Percentiles rank a stretch among this genome's conserved stretches.
Conservation (phyloP, 1,140 invertebrate genomes). For the Drosophila cardini region DNA sequence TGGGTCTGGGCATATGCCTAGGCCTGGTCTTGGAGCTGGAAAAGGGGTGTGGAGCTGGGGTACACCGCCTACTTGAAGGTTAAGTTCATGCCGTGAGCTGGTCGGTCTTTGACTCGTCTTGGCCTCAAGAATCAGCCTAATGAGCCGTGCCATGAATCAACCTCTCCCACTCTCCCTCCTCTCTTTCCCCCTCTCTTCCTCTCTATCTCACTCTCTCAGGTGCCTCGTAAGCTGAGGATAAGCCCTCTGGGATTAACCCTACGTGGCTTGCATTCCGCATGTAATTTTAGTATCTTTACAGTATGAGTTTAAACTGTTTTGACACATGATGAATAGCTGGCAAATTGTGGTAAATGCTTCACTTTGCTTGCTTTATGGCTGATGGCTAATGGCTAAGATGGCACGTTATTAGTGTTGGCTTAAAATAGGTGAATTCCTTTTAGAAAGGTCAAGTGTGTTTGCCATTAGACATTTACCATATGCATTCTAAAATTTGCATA, state of each 20-base stretch:
- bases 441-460: slow-evolving; percentile 37
- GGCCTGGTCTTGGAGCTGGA: not conserved
- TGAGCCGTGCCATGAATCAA: slow-evolving; percentile 43
- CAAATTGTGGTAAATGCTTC: slow-evolving; percentile 20
- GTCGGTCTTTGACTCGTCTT: slow-evolving; percentile 60
- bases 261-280: slow-evolving; percentile 19
- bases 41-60: slow-evolving; percentile 1
- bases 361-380: not conserved
- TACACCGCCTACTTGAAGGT: slow-evolving; percentile 56
- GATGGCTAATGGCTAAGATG: slow-evolving; percentile 1
- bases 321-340: slow-evolving; percentile 35
- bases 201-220: slow-evolving; percentile 22
- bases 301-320: slow-evolving; percentile 17
- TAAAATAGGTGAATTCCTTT: slow-evolving; percentile 1
- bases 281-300: not conserved
- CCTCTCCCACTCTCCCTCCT: not conserved
- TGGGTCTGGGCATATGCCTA: slow-evolving; percentile 15
- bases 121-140: slow-evolving; percentile 51
- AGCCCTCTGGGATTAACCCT: slow-evolving; percentile 30
- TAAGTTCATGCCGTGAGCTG: slow-evolving; percentile 60
- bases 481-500: slow-evolving; percentile 34
- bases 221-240: slow-evolving; percentile 50
- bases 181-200: too few species aligned
- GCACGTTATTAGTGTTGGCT: slow-evolving; percentile 3
- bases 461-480: slow-evolving; percentile 3